Base-by-base conservation (phyloP, 2,888 invertebrate species). In the Diarsia rubi region DNA sequence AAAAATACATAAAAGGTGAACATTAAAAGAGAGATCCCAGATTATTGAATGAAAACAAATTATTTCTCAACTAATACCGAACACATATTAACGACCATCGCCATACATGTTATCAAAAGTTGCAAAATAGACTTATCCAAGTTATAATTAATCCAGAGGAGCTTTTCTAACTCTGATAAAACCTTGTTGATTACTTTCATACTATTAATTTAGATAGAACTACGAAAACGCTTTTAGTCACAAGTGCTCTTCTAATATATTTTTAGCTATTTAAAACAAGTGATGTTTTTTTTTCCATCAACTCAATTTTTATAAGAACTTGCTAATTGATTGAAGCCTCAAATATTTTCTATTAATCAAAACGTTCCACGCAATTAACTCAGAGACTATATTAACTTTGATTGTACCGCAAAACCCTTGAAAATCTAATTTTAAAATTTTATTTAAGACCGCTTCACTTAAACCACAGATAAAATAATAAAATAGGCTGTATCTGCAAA, bases 101-200 rank as follows among this genome's bases (percentile, higher is more conserved):
- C 42, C n/a, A 52, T 24, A 49, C 19, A 11, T 57, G 71, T 79
- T 73, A 66, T 67, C 64, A 59, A 73, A 74, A 81, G 77, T 79
- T 75, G 31, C 42, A 74, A 84, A 81, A 78, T 73, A 59, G 60
- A 76, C 63, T 76, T 74, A 68, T 84, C 49, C 37, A 77, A 86
- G 63, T 84, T 86, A 73, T 77, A 86, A 84, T 79, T 19, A 81
- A 79, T 52, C 66, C 64, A 24, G 62, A 67, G 69, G 47, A 62
- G 47, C 31, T 73, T n/a, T 60, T 42, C 47, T 67, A 37, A 21
- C 37, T 73, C 12, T 71, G 44, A 60, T 65, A 24, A 19, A 73
- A 78, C 70, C 62, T 73, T 78, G 44, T 73, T 71, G 62, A 75
- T 81, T 77, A 75, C 75, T 78, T 75, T 54, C 44, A 67, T 75